Conservation (phyloP, 2,113 vertebrate genomes). For the Leptobrachium leishanense region DNA sequence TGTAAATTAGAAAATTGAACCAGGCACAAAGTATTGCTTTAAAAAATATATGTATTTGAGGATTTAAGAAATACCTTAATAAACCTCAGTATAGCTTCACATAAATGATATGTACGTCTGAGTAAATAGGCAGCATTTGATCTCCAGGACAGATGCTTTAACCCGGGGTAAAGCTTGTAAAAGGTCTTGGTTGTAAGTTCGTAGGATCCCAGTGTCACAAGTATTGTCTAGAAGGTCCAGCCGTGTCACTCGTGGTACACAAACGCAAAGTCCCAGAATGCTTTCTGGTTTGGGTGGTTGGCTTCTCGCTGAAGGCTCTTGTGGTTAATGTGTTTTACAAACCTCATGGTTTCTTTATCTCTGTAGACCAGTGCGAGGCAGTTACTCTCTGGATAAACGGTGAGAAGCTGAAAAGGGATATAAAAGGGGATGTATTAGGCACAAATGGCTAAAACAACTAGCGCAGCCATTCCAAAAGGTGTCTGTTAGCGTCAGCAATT, state of each 20-base stretch:
- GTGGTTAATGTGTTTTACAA: constrained; percentile 92
- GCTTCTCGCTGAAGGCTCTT: constrained; percentile 64
- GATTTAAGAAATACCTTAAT: no score
- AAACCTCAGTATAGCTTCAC: no score
- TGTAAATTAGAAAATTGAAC: no score
- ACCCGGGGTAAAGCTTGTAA: neutral
- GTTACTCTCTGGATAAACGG: constrained; percentile 89
- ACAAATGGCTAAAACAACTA: no score
- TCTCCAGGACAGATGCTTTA: no score
- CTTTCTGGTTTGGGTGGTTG: constrained; percentile 53
- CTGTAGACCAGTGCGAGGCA: constrained; percentile 89
- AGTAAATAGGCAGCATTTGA: no score
- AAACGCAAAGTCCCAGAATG: constrained; percentile 90
- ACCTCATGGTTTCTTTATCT: constrained; percentile 92
- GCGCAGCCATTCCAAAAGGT: no score
- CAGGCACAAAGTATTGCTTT: no score
- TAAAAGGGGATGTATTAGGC: no score
- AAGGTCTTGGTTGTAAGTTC: neutral
- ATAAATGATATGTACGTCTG: no score
- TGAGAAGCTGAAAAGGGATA: constrained; percentile 76
- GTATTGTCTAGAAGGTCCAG: neutral
- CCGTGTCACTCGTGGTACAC: constrained; percentile 85
- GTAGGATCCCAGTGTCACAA: neutral
- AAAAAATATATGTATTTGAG: no score
- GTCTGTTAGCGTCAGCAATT: no score